Base-by-base conservation (phyloP, 2,113 vertebrate genomes). In the Ameiurus melas region DNA sequence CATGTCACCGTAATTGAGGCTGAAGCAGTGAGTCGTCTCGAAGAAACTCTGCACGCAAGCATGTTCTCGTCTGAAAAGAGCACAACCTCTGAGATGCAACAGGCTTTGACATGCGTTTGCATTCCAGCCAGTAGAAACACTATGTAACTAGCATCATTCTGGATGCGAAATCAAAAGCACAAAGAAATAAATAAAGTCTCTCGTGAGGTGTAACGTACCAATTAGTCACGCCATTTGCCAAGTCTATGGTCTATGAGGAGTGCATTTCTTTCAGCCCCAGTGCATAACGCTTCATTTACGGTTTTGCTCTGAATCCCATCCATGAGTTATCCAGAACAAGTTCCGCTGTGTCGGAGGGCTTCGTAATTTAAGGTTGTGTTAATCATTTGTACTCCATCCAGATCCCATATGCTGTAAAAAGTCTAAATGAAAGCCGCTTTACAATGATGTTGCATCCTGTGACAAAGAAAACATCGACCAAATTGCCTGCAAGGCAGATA, bases 91-190 rank as follows among this genome's bases (percentile, higher is more conserved):
- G 77, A 4, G 51, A 73, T 30, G 33, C 43, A 84, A 77, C 87
- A 73, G 81, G 73, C 85, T 92, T 92, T 93, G 83, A 92, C 90
- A 91, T 64, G 87, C 51, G 39, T 86, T 39, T 57, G 62, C 80
- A 90, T 92, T 90, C 89, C 87, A 85, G n/a, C 86, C 86, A 83
- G 73, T 57, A 87, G 84, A 82, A 85, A 90, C 86, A 89, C 86
- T 84, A 89, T 22, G 83, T 88, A 73, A 84, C 62, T 81, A 85
- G 83, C 78, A 86, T 88, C 66, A 25, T 82, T 89, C 79, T 85
- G 79, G 66, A 83, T 73, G 57, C 33, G 64, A 85, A 88, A 85
- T 85, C 81, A 82, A 89, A 90, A 88, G 60, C 66, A 83, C 57
- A 43, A 64, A 66, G 71, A 82, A 84, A 82, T 71, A 82, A 82